phyloP scores from a whole-genome alignment of 2,113 vertebrate species.

The Chinchilla lanigera region DNA sequence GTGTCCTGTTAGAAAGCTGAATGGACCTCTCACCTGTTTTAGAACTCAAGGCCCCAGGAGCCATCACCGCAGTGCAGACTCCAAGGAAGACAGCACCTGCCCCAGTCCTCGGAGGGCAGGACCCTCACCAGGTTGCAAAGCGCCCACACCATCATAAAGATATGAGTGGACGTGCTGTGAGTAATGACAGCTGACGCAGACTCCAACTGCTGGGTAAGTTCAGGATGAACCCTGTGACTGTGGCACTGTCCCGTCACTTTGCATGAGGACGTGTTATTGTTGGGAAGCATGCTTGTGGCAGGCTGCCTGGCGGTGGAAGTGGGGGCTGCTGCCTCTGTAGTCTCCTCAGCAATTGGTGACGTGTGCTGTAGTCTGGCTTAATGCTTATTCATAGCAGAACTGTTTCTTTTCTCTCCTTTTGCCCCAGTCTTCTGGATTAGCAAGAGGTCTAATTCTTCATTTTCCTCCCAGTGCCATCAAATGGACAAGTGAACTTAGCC shows the following conservation, averaged over 20 bases:
- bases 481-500: background rate
- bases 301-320: no score
- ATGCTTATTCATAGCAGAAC: background rate
- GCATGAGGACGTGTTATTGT: background rate
- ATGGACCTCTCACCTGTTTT: background rate
- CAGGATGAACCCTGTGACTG: background rate
- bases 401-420: conserved; percentile 1
- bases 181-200: background rate
- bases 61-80: background rate
- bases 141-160: background rate
- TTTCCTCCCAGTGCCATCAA: background rate
- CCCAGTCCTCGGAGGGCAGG: background rate
- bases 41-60: background rate
- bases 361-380: background rate
- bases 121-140: background rate
- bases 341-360: accelerated
- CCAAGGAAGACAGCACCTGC: background rate
- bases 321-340: background rate
- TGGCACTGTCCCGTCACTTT: background rate
- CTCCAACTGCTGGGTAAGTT: background rate
- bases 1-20: background rate
- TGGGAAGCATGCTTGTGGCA: background rate
- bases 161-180: background rate
- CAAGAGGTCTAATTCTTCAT: background rate
- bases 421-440: background rate